Base-by-base conservation (phyloP, 1,140 invertebrate genomes). In the Doryteuthis pealeii region DNA sequence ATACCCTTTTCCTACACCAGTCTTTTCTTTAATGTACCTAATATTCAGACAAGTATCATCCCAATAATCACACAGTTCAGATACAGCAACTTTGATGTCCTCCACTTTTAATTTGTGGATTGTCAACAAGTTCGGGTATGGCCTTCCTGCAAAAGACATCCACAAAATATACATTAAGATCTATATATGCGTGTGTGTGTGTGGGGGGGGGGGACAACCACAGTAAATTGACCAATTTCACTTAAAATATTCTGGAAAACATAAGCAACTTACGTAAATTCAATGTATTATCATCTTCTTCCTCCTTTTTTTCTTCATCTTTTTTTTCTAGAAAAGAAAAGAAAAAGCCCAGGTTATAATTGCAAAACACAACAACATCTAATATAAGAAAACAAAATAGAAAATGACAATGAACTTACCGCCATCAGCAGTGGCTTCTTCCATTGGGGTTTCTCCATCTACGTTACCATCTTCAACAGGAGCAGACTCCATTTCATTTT, bases 31-130 rank as follows among this genome's bases (percentile, higher is more conserved):
- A 62, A 62, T 62, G 18, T 62, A 62, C 18, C 54, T 62, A 18
- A 62, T 62, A 28, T 22, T 62, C 54, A 62, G 26, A 22, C 54
- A 62, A 18, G 54, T n/a, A 6, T 62, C 54, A 12, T 62, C 54
- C 54, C 54, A 62, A 28, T 62, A 62, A 1, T 62, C 54, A 62
- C 10, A 62, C 18, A 62, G 26, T 28, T 62, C 54, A 28, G 54
- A 12, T 6, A 62, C 54, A 62, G 54, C 54, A 62, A 62, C 54
- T 28, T 62, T 62, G 54, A 62, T 62, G 54, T 62, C 54, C 18
- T 62, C 54, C 54, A 62, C 10, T 6, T 62, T 62, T 22, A 62
- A 8, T 6, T 62, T 62, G 1, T 62, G 54, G 18, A 62, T 62
- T 62, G 54, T 62, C 54, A 62, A 62, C 54, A 62, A 2, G 18